Percentiles rank a stretch among this genome's conserved stretches.
Evolutionary conservation across 2,797 vertebrate species (phyloP).

Genomic region (Coreius guichenoti): DNA sequence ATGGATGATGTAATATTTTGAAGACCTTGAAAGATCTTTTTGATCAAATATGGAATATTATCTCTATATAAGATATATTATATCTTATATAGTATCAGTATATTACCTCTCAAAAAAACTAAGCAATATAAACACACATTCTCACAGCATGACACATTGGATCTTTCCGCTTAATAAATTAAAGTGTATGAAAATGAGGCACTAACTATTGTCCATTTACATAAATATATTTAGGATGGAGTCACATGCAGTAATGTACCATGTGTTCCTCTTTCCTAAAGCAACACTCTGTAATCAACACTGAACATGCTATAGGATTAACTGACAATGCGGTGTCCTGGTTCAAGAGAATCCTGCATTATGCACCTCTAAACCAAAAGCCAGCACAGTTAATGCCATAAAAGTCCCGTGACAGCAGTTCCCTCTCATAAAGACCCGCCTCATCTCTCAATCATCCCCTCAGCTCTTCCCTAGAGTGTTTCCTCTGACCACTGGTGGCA

Average conservation of each 20-base stretch:
- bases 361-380: background rate
- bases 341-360: background rate
- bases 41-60: background rate
- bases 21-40: background rate
- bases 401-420: background rate
- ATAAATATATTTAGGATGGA: background rate
- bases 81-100: too few relatives aligned
- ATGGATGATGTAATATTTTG: background rate
- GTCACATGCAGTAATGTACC: background rate
- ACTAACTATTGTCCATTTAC: background rate
- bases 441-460: background rate
- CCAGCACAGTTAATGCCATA: background rate
- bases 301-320: background rate
- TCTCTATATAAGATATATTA: background rate
- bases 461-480: constrained; percentile 33
- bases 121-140: background rate
- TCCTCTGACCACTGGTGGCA: constrained; percentile 38
- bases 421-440: background rate
- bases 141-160: background rate
- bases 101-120: background rate
- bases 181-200: background rate
- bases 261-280: background rate
- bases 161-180: background rate
- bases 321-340: background rate
- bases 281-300: background rate